phyloP scores from a whole-genome alignment of 2,113 vertebrate species.

The Daboia siamensis region DNA sequence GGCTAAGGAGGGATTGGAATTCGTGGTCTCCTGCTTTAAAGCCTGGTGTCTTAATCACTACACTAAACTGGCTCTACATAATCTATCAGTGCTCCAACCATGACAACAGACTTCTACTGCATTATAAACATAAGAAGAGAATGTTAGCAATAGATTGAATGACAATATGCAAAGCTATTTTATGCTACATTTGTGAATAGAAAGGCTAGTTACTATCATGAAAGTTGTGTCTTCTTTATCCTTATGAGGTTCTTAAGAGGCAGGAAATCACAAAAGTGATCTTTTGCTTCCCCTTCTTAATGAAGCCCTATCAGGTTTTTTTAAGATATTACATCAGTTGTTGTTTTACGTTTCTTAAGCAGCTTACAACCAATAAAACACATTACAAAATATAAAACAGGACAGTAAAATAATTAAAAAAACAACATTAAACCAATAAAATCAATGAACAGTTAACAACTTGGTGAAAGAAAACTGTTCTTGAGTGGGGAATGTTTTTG shows the following conservation, averaged over 20 bases:
- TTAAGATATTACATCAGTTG: background rate
- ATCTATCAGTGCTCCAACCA: background rate
- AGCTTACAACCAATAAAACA: background rate
- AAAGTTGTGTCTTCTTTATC: background rate
- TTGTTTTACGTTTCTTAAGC: background rate
- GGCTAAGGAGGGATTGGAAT: background rate
- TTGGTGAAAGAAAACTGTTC: too few species aligned
- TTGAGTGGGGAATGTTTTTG: too few species aligned
- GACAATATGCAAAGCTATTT: background rate
- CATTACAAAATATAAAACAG: too few species aligned
- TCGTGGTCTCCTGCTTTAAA: background rate
- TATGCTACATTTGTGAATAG: background rate
- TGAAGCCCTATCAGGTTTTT: background rate
- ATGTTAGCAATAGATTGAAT: background rate
- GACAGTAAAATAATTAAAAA: too few species aligned
- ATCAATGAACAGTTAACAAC: too few species aligned
- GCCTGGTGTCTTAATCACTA: background rate
- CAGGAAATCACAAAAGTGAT: background rate
- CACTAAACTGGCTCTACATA: background rate
- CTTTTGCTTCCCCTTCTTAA: background rate
- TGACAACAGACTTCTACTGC: background rate
- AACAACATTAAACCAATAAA: too few species aligned
- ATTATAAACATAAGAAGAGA: background rate
- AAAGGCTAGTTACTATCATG: background rate
- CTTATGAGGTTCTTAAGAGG: background rate